A percentile compares a stretch with the other conserved stretches of the same genome.
Conservation (phyloP, 2,888 invertebrate genomes). For the Polietes domitor region DNA sequence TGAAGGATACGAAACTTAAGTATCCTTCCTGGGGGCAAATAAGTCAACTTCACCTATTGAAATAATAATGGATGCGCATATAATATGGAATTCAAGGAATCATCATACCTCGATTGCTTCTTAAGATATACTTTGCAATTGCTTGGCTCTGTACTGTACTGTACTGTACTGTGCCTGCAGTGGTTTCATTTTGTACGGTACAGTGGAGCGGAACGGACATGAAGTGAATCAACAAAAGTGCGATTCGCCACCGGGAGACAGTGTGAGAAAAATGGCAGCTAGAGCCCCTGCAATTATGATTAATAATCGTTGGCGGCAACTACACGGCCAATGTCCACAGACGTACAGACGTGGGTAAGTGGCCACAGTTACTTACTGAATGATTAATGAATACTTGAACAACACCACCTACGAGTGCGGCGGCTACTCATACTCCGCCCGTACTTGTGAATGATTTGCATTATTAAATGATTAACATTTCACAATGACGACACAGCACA, state of each 20-base stretch:
- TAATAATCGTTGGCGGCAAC: conserved; percentile 10
- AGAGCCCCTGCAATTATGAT: conserved; percentile 18
- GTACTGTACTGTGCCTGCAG: not conserved
- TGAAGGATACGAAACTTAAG: too few relatives aligned
- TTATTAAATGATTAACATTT: conserved; percentile 53
- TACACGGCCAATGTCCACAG: conserved; percentile 1
- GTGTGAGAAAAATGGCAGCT: conserved; percentile 20
- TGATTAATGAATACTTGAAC: conserved; percentile 47
- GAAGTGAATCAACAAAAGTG: conserved; percentile 20
- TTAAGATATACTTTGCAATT: too few relatives aligned
- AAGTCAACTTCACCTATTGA: too few relatives aligned
- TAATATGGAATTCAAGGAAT: too few relatives aligned
- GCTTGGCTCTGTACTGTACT: not conserved
- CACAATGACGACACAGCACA: conserved; percentile 1
- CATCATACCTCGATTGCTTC: too few relatives aligned
- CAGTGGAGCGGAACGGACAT: conserved; percentile 2
- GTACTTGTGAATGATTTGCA: conserved; percentile 48
- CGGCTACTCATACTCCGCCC: not conserved
- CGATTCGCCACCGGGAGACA: not conserved
- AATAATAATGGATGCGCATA: too few relatives aligned
- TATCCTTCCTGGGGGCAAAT: too few relatives aligned
- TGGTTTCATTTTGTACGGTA: not conserved
- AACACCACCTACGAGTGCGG: not conserved
- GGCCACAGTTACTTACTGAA: conserved; percentile 31
- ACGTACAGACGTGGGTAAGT: not conserved